A percentile compares a stretch with the other conserved stretches of the same genome.
These are phyloP conservation scores for Anastrepha ludens DNA, from an alignment of 1,140 invertebrate genomes.

Conservation along the genomic window DNA sequence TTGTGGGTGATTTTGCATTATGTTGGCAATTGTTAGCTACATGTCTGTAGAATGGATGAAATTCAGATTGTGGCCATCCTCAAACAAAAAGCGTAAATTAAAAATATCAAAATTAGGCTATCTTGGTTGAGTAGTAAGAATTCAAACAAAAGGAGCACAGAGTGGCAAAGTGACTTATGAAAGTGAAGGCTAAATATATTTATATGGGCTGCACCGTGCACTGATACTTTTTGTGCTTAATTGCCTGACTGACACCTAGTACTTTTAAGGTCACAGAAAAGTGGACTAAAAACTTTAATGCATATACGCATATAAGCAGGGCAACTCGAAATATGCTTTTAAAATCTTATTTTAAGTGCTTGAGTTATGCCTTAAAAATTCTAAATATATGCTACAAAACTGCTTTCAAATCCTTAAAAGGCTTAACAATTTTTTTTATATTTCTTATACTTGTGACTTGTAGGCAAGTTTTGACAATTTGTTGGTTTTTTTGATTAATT, in stretches of 20 bases:
- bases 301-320: too few relatives aligned
- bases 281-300: too few relatives aligned
- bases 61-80: conserved; percentile 5
- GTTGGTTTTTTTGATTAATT: too few relatives aligned
- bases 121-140: neutral
- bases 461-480: too few relatives aligned
- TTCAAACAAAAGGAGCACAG: neutral
- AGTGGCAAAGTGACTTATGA: neutral
- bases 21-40: conserved; percentile 37
- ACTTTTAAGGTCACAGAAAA: too few relatives aligned
- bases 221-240: neutral
- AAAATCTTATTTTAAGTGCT: too few relatives aligned
- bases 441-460: too few relatives aligned
- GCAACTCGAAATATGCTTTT: too few relatives aligned
- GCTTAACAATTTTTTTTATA: too few relatives aligned
- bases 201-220: neutral
- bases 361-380: too few relatives aligned
- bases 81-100: conserved; percentile 3
- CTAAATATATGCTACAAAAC: too few relatives aligned
- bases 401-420: too few relatives aligned
- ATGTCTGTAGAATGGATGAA: neutral
- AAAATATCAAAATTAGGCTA: neutral
- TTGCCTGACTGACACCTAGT: neutral
- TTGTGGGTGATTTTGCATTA: neutral
- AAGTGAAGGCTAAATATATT: neutral